These are phyloP conservation scores for Crossoptilon crossoptilon DNA, from an alignment of 2,797 vertebrate genomes.

Conservation along the genomic window DNA sequence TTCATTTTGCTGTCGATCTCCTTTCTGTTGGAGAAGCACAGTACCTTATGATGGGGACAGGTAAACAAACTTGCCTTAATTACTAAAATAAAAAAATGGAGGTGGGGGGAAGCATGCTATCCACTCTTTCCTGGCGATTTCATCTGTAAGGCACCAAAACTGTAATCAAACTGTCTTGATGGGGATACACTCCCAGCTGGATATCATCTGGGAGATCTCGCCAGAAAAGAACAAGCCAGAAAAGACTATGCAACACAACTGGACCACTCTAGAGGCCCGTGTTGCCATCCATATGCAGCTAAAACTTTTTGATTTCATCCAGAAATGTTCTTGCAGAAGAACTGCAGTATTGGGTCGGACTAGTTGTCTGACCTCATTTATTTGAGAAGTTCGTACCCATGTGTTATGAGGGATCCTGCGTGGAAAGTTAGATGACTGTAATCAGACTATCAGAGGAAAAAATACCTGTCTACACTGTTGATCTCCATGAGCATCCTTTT, in stretches of 20 bases:
- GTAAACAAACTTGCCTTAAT: slow-evolving; percentile 78
- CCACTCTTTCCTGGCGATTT: slow-evolving; percentile 13
- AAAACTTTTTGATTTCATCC: slow-evolving; percentile 47
- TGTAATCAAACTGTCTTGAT: neutral
- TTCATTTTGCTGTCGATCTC: slow-evolving; percentile 18
- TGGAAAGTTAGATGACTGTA: neutral
- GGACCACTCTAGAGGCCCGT: slow-evolving; percentile 25
- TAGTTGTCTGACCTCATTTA: neutral
- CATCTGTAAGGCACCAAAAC: neutral
- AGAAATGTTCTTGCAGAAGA: slow-evolving; percentile 4
- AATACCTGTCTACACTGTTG: slow-evolving; percentile 19
- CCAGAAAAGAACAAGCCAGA: slow-evolving; percentile 46
- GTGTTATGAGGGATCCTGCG: neutral
- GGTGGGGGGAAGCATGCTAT: neutral
- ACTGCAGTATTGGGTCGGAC: neutral
- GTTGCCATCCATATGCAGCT: slow-evolving; percentile 47
- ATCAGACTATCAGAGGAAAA: slow-evolving; percentile 25
- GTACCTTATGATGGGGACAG: slow-evolving; percentile 33
- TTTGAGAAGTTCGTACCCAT: slow-evolving; percentile 30
- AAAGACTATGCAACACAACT: slow-evolving; percentile 59
- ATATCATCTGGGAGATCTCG: slow-evolving; percentile 15
- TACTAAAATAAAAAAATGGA: slow-evolving; percentile 40
- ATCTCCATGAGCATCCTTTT: neutral
- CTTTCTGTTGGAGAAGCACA: slow-evolving; percentile 51
- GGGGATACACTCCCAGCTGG: neutral